Evolutionary conservation across 2,797 vertebrate genomes (phyloP).

Genomic region (Pipistrellus nathusii): DNA sequence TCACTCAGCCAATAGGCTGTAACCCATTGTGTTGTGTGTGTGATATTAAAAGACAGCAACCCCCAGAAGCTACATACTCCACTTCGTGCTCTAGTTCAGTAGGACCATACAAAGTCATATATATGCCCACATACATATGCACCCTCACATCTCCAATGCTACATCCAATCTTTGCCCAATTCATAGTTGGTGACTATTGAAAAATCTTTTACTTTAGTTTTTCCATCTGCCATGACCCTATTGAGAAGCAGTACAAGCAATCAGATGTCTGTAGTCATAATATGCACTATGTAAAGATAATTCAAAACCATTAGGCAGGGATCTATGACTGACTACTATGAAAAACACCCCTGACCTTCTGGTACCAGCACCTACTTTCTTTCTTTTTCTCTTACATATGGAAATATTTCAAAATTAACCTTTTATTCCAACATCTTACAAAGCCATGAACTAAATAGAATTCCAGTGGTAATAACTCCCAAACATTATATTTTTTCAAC

Average conservation of each 20-base stretch:
- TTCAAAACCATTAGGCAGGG: background rate
- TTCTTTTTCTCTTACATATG: background rate
- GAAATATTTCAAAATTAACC: constrained; percentile 27
- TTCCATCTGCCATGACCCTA: background rate
- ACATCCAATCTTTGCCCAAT: background rate
- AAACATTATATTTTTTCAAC: background rate
- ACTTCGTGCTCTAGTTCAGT: background rate
- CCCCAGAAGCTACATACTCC: background rate
- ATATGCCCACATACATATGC: too few relatives aligned
- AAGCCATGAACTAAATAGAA: constrained; percentile 28
- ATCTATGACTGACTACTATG: background rate
- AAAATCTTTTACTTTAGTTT: constrained; percentile 1
- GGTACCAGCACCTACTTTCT: background rate
- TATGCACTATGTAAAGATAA: background rate
- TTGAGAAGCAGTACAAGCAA: background rate
- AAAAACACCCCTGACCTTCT: constrained; percentile 11
- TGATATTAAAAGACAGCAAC: background rate
- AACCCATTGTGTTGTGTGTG: background rate
- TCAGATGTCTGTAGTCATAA: background rate
- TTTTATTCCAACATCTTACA: constrained; percentile 21
- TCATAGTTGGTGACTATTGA: background rate
- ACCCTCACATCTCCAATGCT: background rate
- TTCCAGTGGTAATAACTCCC: background rate
- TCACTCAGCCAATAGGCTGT: background rate
- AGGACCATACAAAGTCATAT: background rate